These are phyloP conservation scores for Carterocephalus palaemon DNA, from an alignment of 2,888 invertebrate genomes.

Conservation along the genomic window DNA sequence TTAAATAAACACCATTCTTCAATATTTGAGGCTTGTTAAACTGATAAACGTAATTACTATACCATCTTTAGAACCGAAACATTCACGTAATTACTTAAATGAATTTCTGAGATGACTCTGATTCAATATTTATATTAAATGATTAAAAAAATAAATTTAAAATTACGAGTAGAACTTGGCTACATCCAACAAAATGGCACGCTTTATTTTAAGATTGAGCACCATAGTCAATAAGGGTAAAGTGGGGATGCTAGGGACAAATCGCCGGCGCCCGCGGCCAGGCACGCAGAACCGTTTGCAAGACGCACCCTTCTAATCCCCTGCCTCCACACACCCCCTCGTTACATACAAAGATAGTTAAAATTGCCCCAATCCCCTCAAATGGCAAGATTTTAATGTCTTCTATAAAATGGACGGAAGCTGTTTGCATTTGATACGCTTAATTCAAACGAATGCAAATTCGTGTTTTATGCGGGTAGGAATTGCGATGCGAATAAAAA, in stretches of 20 bases:
- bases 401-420: conserved; percentile 58
- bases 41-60: too few species aligned
- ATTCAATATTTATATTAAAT: too few species aligned
- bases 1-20: too few species aligned
- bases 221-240: conserved; percentile 44
- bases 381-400: conserved; percentile 67
- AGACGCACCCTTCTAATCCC: conserved; percentile 75
- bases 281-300: conserved; percentile 74
- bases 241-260: conserved; percentile 65
- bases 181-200: too few species aligned
- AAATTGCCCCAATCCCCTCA: conserved; percentile 51
- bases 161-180: too few species aligned
- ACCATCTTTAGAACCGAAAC: too few species aligned
- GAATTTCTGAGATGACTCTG: too few species aligned
- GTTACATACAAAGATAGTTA: conserved; percentile 73
- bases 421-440: conserved; percentile 23
- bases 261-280: conserved; percentile 67
- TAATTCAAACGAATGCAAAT: conserved; percentile 25
- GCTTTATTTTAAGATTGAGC: conserved; percentile 46
- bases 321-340: conserved; percentile 46
- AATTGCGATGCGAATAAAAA: conserved; percentile 17
- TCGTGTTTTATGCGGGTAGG: conserved; percentile 13
- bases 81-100: too few species aligned
- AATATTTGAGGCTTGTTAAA: too few species aligned
- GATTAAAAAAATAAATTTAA: too few species aligned